Conservation (phyloP, 2,888 invertebrate genomes). For the Latrodectus hesperus region DNA sequence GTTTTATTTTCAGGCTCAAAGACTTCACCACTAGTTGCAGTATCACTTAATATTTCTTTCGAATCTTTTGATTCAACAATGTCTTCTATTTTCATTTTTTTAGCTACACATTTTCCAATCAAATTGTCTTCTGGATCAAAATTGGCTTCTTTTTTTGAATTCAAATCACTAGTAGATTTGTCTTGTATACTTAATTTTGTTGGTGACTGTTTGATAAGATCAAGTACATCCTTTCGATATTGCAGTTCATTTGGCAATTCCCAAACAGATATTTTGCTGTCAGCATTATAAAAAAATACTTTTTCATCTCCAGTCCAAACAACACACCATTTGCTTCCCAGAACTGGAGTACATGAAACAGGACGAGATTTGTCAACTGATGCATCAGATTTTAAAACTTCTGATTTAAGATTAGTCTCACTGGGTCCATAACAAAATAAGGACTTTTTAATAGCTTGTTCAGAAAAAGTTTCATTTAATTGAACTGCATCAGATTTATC, state of each 20-base stretch:
- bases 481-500: background rate
- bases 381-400: too few species aligned
- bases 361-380: constrained; percentile 88
- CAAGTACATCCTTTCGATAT: constrained; percentile 91
- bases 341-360: constrained; percentile 91
- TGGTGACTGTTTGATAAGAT: constrained; percentile 90
- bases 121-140: constrained; percentile 72
- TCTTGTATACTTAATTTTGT: background rate
- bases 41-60: background rate
- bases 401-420: too few species aligned
- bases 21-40: background rate
- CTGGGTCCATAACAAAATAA: too few species aligned
- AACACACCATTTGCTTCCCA: constrained; percentile 97
- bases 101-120: constrained; percentile 66
- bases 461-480: background rate
- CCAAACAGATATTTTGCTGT: constrained; percentile 96
- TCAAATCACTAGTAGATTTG: too few species aligned
- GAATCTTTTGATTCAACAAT: background rate
- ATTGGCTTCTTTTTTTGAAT: constrained; percentile 64
- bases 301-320: constrained; percentile 98
- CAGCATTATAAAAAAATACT: constrained; percentile 99
- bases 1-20: background rate
- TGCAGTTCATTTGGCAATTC: constrained; percentile 92
- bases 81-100: constrained; percentile 21
- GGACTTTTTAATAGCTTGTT: background rate